phyloP scores from a whole-genome alignment of 1,140 invertebrate genomes.

The Brachionus plicatilis region DNA sequence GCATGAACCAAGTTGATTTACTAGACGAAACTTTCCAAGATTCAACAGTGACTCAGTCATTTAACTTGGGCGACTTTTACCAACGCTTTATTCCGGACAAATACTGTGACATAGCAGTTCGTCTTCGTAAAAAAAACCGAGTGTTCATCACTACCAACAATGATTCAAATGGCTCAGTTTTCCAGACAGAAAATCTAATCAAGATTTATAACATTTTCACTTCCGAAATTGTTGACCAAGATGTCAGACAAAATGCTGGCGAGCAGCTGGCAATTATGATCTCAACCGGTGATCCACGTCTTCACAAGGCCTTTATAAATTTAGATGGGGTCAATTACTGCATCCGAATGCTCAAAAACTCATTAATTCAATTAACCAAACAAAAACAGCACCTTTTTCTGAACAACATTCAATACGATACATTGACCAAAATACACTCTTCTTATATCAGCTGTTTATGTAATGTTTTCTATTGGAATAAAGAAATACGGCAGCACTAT shows the following conservation, averaged over 20 bases:
- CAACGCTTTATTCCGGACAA: slow-evolving; percentile 7
- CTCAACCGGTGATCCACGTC: slow-evolving; percentile 12
- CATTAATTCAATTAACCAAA: not conserved
- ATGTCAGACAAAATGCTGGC: slow-evolving; percentile 19
- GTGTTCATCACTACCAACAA: not conserved
- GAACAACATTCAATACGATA: not conserved
- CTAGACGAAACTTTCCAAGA: not conserved
- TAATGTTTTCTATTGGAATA: slow-evolving; percentile 27
- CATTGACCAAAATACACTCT: not conserved
- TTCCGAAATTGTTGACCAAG: not conserved
- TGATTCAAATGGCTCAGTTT: not conserved
- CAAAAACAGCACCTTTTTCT: not conserved
- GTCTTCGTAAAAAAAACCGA: not conserved
- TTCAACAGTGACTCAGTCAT: not conserved
- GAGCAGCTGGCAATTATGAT: slow-evolving; percentile 29
- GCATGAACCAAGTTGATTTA: not conserved
- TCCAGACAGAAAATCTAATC: slow-evolving; percentile 16
- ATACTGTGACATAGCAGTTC: not conserved
- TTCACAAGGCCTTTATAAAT: slow-evolving; percentile 17
- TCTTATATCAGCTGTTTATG: slow-evolving; percentile 1
- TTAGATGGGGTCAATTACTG: slow-evolving; percentile 38
- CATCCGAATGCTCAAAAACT: not conserved
- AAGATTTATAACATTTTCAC: slow-evolving; percentile 38
- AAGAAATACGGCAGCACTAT: slow-evolving; percentile 18
- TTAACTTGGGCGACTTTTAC: not conserved